Evolutionary conservation across 2,797 vertebrate species (phyloP).

Genomic region (Alcedo quadribrachys): DNA sequence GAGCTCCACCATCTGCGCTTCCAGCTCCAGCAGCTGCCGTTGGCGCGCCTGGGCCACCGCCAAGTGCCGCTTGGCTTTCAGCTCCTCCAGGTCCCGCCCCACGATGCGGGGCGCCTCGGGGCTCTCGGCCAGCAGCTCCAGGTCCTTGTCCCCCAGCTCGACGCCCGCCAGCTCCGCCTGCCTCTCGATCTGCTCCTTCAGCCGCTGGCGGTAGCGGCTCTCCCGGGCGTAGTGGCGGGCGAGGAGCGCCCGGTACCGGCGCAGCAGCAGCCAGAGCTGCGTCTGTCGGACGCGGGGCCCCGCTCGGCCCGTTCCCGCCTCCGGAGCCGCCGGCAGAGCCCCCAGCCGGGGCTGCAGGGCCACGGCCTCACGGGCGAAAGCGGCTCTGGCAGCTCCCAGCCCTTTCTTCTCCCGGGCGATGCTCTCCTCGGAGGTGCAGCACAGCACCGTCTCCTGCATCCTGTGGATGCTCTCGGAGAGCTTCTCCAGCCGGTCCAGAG

Average conservation of each 20-base stretch:
- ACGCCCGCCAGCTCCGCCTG: slow-evolving; percentile 72
- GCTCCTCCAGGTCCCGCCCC: slow-evolving; percentile 66
- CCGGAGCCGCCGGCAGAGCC: not conserved
- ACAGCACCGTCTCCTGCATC: slow-evolving; percentile 66
- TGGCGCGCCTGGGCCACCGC: slow-evolving; percentile 57
- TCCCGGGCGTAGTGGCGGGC: slow-evolving; percentile 64
- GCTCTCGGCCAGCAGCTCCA: slow-evolving; percentile 58
- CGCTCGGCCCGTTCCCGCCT: not conserved
- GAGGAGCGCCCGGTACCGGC: slow-evolving; percentile 36
- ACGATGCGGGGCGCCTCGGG: slow-evolving; percentile 49
- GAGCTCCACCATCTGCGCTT: slow-evolving; percentile 68
- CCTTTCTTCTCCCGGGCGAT: slow-evolving; percentile 39
- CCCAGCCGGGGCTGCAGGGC: slow-evolving; percentile 54
- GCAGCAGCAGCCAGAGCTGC: slow-evolving; percentile 61
- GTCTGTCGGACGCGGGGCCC: slow-evolving; percentile 54
- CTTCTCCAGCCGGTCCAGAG: slow-evolving; percentile 59
- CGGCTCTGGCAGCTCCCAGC: slow-evolving; percentile 12
- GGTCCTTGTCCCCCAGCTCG: slow-evolving; percentile 34
- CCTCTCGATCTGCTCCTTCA: slow-evolving; percentile 72
- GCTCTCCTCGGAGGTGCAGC: slow-evolving; percentile 64
- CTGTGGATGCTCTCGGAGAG: slow-evolving; percentile 48
- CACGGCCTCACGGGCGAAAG: slow-evolving; percentile 41
- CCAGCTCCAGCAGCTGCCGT: slow-evolving; percentile 72
- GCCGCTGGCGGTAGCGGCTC: slow-evolving; percentile 49
- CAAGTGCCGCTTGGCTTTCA: slow-evolving; percentile 50